Conservation (phyloP, 2,888 invertebrate species). For the Oligia fasciuncula region DNA sequence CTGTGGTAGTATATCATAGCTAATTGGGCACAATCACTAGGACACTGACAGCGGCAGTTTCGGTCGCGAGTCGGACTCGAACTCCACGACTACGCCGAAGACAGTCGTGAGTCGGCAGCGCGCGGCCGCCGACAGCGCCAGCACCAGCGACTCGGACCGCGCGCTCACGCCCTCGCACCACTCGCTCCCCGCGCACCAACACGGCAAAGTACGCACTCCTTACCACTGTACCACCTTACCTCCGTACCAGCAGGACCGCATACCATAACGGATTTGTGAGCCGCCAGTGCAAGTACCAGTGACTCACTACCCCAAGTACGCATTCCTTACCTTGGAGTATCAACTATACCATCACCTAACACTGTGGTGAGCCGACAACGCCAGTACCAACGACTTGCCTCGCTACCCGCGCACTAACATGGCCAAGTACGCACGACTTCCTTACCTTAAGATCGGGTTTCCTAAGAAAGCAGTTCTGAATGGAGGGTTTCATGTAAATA, state of each 20-base stretch:
- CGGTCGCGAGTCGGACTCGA: constrained; percentile 94
- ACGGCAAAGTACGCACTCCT: constrained; percentile 60
- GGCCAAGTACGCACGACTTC: not conserved
- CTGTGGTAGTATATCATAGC: constrained; percentile 41
- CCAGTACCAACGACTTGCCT: constrained; percentile 72
- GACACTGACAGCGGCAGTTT: constrained; percentile 90
- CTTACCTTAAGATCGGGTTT: not conserved
- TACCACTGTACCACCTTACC: constrained; percentile 5
- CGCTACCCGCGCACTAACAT: not conserved
- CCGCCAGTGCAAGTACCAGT: not conserved
- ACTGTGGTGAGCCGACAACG: not conserved
- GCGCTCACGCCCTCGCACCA: constrained; percentile 88
- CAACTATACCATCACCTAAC: not conserved
- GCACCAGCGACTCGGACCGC: constrained; percentile 90
- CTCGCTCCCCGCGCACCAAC: constrained; percentile 72
- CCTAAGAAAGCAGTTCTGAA: not conserved
- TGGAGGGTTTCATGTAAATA: not conserved
- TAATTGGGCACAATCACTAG: constrained; percentile 66
- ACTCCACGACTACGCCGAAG: constrained; percentile 93
- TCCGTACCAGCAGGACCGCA: not conserved
- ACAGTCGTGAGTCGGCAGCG: constrained; percentile 92
- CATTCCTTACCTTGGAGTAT: not conserved
- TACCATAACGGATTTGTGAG: not conserved
- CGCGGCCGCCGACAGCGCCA: constrained; percentile 82
- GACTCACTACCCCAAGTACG: not conserved